Evolutionary conservation across 1,140 invertebrate species (phyloP).

Genomic region (Trichonephila clavipes): DNA sequence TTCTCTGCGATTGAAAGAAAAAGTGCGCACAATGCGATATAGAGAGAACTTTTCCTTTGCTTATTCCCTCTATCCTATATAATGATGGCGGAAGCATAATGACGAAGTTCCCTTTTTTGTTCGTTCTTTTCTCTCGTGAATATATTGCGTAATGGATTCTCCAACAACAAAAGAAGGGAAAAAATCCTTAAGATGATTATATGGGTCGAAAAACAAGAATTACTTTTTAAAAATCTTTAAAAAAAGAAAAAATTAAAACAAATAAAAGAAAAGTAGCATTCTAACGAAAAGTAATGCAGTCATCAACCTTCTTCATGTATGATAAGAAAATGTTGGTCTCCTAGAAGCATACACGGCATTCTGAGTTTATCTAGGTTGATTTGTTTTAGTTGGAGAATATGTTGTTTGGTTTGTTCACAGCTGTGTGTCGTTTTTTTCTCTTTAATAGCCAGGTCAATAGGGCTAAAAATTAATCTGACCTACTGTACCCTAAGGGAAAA

Average conservation of each 20-base stretch:
- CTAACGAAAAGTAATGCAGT: constrained; percentile 41
- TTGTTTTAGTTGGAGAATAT: constrained; percentile 19
- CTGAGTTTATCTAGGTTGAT: constrained; percentile 47
- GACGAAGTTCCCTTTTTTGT: neutral
- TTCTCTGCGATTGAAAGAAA: constrained; percentile 19
- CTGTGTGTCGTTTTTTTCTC: constrained; percentile 25
- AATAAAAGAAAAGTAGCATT: neutral
- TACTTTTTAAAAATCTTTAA: constrained; percentile 1
- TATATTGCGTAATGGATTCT: constrained; percentile 23
- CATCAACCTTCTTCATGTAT: constrained; percentile 46
- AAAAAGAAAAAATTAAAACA: neutral
- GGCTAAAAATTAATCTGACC: constrained; percentile 64
- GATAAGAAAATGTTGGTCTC: neutral
- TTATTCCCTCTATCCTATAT: constrained; percentile 2
- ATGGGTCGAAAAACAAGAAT: constrained; percentile 61
- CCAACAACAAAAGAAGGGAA: neutral
- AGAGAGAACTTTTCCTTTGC: neutral
- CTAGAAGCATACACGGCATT: neutral
- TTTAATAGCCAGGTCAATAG: constrained; percentile 64
- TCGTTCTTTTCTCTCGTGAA: constrained; percentile 11
- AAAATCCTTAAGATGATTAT: constrained; percentile 33
- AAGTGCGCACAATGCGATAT: constrained; percentile 10
- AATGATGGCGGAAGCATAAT: constrained; percentile 47
- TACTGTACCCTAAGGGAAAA: constrained; percentile 45
- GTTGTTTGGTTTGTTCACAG: constrained; percentile 43